Conservation (phyloP, 2,797 vertebrate genomes). For the Otolemur crassicaudatus region DNA sequence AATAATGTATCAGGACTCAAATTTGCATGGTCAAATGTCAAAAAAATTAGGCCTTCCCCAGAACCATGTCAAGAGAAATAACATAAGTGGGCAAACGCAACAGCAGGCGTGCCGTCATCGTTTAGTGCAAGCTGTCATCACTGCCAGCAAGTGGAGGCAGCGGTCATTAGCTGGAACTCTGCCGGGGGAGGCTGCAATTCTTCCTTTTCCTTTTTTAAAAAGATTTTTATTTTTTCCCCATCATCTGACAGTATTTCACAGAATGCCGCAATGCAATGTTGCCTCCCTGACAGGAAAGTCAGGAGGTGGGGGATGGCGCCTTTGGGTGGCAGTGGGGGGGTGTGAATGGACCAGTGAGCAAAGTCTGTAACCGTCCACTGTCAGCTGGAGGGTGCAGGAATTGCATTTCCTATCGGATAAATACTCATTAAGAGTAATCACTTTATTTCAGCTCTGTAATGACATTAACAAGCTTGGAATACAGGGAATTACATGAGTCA, state of each 20-base stretch:
- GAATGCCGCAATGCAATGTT: slow-evolving; percentile 84
- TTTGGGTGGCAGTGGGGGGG: slow-evolving; percentile 37
- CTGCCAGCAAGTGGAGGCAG: slow-evolving; percentile 93
- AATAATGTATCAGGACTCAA: slow-evolving; percentile 99
- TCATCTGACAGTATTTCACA: slow-evolving; percentile 91
- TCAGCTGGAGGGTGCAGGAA: slow-evolving; percentile 84
- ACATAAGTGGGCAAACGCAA: slow-evolving; percentile 95
- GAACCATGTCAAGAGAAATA: slow-evolving; percentile 99
- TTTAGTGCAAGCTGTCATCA: slow-evolving; percentile 99
- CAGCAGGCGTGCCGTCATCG: slow-evolving; percentile 97
- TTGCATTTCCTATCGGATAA: slow-evolving; percentile 89
- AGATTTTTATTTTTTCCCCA: slow-evolving; percentile 85
- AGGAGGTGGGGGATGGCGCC: slow-evolving; percentile 66
- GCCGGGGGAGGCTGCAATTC: slow-evolving; percentile 88
- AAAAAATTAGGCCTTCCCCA: slow-evolving; percentile 99
- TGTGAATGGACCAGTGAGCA: slow-evolving; percentile 55
- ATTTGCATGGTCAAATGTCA: slow-evolving; percentile 99
- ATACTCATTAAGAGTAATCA: slow-evolving; percentile 93
- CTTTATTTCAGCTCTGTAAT: slow-evolving; percentile 93
- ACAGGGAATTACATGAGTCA: slow-evolving; percentile 92
- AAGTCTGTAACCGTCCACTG: slow-evolving; percentile 83
- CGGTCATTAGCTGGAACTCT: slow-evolving; percentile 96
- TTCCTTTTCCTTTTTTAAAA: slow-evolving; percentile 83
- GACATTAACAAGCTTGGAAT: slow-evolving; percentile 93
- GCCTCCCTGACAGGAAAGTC: slow-evolving; percentile 86